These are phyloP conservation scores for Agrochola lychnidis DNA, from an alignment of 2,888 invertebrate species.

Conservation along the genomic window DNA sequence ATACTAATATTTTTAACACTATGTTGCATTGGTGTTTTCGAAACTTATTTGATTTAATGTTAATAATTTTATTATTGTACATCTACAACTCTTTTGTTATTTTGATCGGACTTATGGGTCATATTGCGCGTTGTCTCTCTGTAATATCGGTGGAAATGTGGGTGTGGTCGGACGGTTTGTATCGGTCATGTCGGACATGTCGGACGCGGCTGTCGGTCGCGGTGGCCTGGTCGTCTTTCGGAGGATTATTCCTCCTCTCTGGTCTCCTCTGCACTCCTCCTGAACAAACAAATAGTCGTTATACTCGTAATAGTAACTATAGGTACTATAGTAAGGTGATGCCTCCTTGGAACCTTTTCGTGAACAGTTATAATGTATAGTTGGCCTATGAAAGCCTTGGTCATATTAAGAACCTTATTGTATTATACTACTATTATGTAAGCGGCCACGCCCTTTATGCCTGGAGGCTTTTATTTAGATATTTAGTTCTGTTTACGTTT, in stretches of 20 bases:
- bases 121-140: not conserved
- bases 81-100: not conserved
- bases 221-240: slow-evolving; percentile 43
- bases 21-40: not conserved
- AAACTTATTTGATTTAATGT: not conserved
- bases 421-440: no score
- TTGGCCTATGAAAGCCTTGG: not conserved
- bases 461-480: no score
- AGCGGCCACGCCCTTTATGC: no score
- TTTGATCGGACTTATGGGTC: not conserved
- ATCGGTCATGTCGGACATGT: slow-evolving; percentile 6
- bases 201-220: slow-evolving; percentile 39
- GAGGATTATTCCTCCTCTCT: slow-evolving; percentile 35
- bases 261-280: slow-evolving; percentile 51
- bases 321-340: not conserved
- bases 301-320: not conserved
- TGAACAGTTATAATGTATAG: not conserved
- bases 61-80: not conserved
- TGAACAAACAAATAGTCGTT: slow-evolving; percentile 15
- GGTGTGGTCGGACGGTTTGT: not conserved
- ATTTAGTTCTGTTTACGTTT: no score
- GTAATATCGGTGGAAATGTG: not conserved
- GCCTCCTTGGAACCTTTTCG: not conserved
- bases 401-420: not conserved
- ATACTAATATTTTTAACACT: not conserved